Base-by-base conservation (phyloP, 2,888 invertebrate species). In the Melieria picta region DNA sequence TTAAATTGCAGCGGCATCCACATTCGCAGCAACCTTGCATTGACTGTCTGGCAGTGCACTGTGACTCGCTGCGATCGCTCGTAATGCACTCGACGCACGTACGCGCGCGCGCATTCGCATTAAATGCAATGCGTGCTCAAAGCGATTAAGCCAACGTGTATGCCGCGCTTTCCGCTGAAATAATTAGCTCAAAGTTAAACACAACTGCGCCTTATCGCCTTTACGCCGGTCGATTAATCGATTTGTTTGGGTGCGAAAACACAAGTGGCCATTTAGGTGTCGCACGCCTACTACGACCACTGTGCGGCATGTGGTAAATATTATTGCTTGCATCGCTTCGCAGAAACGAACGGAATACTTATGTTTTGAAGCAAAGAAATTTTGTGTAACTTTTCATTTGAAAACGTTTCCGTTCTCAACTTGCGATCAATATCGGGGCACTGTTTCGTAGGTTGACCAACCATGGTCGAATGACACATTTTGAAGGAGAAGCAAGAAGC, bases 111-210 rank as follows among this genome's bases (percentile, higher is more conserved):
- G 47, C 55, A 46, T 55, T 62, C 67, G 71, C 62, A 66, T 64
- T 70, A 43, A 60, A 65, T 63, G 58, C 48, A 62, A 52, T 63
- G 61, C 75, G 70, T 72, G 73, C 61, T 60, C 46, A 13, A 66
- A 70, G 70, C 64, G 68, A 74, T 64, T 67, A 63, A 69, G 77
- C 76, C 77, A 77, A 78, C 9, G 45, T 48, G 65, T 47, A 62
- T 48, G 55, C 82, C 82, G 82, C 81, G 78, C 81, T 73, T 83
- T 83, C 83, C 82, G 80, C 79, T 80, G 83, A 83, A 83, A 83
- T 84, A 84, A 84, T 84, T 84, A 84, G 83, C 80, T 80, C 81
- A 82, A 80, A 82, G 82, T 81, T 82, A 82, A 84, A 82, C 83
- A 81, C 82, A 80, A 80, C 66, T 45, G 57, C 60, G 71, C 45